Evolutionary conservation across 2,797 vertebrate species (phyloP), one percentile per base, ranked within the genome.

Genomic region (Saguinus oedipus): DNA sequence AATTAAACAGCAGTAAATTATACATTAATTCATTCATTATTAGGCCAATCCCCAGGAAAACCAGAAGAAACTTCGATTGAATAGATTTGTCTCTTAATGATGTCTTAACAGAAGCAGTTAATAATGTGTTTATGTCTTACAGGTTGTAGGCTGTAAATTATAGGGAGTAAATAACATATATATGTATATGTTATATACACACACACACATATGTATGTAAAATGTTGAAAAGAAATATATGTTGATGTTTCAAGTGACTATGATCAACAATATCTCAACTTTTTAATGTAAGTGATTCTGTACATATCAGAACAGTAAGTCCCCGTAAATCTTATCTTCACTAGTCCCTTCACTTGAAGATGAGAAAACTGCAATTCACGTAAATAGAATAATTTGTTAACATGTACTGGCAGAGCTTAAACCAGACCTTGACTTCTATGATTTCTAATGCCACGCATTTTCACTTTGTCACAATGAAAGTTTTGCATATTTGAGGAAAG

Each of bases 211-310:
- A 64, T 15, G 33, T 64, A 83, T 96, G 24, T 98, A 96, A 95
- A 84, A 95, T 61, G 81, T 74, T 95, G 94, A 96, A 98, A 78
- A 96, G 95, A 98, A 97, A 82, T 93, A 91, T 97, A 96, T 97
- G 91, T 75, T 96, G 95, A 46, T 97, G 87, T 95, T 98, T 97
- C 82, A 97, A 98, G 95, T 88, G 72, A 93, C 97, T 64, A 39
- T 0, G 0, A 79, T 85, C 57, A 97, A 97, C 81, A 94, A 91
- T 92, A 84, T 93, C 91, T 98, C 59, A 96, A 95, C 78, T 95
- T 96, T 84, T 53, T 10, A 91, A 64, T 75, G 7, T 74, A 79
- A 89, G n/a, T 57, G 8, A 76, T 76, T 9, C 44, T 24, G 30
- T 20, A 50, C 1, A 6, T 6, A 36, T 75, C 84, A 83, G 78